Conservation (phyloP, 1,140 invertebrate species). For the Stratiolaelaps scimitus region DNA sequence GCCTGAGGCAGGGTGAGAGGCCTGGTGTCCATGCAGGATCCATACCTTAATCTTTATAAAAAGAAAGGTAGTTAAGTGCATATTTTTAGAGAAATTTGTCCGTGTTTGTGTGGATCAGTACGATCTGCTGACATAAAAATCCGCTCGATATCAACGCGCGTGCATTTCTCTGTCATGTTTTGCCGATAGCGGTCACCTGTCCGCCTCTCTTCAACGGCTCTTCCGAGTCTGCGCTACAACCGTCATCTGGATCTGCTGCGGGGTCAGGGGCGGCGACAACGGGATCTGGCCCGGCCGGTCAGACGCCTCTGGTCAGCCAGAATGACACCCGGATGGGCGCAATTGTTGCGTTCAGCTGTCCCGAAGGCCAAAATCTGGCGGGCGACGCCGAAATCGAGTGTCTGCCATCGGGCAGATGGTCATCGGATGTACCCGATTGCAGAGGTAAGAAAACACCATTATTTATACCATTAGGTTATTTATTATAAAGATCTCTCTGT, state of each 20-base stretch:
- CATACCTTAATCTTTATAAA: no score
- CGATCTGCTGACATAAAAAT: no score
- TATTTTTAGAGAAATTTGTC: no score
- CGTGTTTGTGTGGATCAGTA: no score
- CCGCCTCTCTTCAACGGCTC: constrained; percentile 22
- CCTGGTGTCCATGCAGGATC: no score
- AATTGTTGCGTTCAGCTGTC: constrained; percentile 57
- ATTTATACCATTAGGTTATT: neutral
- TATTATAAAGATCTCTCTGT: no score
- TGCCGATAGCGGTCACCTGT: constrained; percentile 30
- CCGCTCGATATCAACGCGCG: no score
- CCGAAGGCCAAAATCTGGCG: constrained; percentile 65
- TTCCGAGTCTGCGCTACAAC: no score
- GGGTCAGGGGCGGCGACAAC: constrained; percentile 59
- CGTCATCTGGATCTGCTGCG: constrained; percentile 42
- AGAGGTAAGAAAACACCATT: constrained; percentile 49
- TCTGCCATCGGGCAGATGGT: constrained; percentile 69
- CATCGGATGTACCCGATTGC: constrained; percentile 59
- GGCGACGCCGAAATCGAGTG: constrained; percentile 58
- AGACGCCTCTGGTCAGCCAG: constrained; percentile 55
- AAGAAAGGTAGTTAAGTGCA: no score
- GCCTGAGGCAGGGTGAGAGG: no score
- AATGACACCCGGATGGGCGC: constrained; percentile 59
- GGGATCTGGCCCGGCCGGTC: no score
- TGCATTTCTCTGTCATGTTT: constrained; percentile 22